Evolutionary conservation across 2,113 vertebrate genomes (phyloP).

Genomic region (Coryphaenoides rupestris): DNA sequence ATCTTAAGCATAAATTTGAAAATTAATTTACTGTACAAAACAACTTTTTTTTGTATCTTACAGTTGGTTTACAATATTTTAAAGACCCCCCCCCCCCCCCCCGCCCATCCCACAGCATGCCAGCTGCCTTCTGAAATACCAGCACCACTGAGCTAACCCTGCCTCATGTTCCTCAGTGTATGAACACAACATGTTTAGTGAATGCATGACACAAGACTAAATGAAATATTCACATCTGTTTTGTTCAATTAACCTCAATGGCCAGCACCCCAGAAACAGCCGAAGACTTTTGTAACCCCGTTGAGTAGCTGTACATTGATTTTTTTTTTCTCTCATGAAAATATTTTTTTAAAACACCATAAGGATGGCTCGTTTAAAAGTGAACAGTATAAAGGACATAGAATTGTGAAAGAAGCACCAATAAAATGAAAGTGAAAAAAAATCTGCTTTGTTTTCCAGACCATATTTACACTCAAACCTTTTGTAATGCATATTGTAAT

Average conservation of each 20-base stretch:
- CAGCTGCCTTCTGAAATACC: conserved; percentile 85
- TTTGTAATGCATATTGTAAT: conserved; percentile 54
- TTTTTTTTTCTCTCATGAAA: conserved; percentile 37
- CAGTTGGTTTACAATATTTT: conserved; percentile 83
- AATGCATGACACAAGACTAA: conserved; percentile 66
- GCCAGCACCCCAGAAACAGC: conserved; percentile 53
- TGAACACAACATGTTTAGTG: conserved; percentile 57
- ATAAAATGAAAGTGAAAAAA: conserved; percentile 66
- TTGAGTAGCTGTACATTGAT: conserved; percentile 44
- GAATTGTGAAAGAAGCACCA: conserved; percentile 84
- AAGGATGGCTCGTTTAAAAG: conserved; percentile 59
- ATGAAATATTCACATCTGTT: conserved; percentile 59
- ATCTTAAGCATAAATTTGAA: conserved; percentile 83
- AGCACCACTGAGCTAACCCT: conserved; percentile 79
- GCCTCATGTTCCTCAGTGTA: conserved; percentile 78
- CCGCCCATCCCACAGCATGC: conserved; percentile 93
- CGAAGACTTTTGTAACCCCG: conserved; percentile 44
- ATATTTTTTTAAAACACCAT: conserved; percentile 68
- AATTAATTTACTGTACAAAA: conserved; percentile 99
- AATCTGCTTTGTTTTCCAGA: conserved; percentile 59
- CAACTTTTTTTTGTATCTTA: conserved; percentile 82
- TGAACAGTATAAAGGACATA: conserved; percentile 61
- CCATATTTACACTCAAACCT: conserved; percentile 11
- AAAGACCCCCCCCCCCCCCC: too few relatives aligned
- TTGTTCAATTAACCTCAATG: conserved; percentile 55